Conservation (phyloP, 2,888 invertebrate species). For the Lasioglossum malachurum region DNA sequence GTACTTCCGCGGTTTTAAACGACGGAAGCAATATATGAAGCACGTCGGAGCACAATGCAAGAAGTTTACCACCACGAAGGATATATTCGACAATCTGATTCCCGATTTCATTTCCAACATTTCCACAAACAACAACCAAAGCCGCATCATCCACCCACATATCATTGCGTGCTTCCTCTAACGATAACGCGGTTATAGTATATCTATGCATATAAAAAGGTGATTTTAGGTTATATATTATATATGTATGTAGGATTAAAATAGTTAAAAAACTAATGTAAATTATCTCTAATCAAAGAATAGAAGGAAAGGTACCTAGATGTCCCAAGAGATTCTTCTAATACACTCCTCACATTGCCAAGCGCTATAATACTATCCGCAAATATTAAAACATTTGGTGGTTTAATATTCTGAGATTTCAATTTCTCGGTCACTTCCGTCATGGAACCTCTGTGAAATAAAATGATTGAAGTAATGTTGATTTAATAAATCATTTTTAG, state of each 20-base stretch:
- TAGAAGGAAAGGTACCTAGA: slow-evolving; percentile 41
- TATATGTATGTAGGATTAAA: too few relatives aligned
- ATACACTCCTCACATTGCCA: slow-evolving; percentile 90
- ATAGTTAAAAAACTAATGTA: not conserved
- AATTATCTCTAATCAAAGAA: not conserved
- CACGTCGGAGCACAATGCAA: slow-evolving; percentile 93
- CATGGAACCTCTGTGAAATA: slow-evolving; percentile 66
- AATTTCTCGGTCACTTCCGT: slow-evolving; percentile 82
- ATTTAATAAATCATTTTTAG: not conserved
- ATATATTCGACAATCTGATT: slow-evolving; percentile 90
- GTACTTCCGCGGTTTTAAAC: slow-evolving; percentile 94
- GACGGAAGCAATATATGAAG: slow-evolving; percentile 91
- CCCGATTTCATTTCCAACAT: slow-evolving; percentile 89
- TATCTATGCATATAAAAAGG: slow-evolving; percentile 80
- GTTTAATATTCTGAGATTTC: slow-evolving; percentile 85
- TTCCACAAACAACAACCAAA: slow-evolving; percentile 92
- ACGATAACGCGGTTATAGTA: slow-evolving; percentile 84
- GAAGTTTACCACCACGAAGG: slow-evolving; percentile 90
- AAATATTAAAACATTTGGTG: slow-evolving; percentile 93
- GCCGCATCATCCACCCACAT: slow-evolving; percentile 89
- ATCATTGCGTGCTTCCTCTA: slow-evolving; percentile 84
- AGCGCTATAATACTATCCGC: slow-evolving; percentile 91
- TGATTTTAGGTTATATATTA: too few relatives aligned
- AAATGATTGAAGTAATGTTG: not conserved
- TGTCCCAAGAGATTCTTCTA: slow-evolving; percentile 84